A percentile compares a stretch with the other conserved stretches of the same genome.
These are phyloP conservation scores for Elysia crispata DNA, from an alignment of 2,888 invertebrate genomes.

Conservation along the genomic window DNA sequence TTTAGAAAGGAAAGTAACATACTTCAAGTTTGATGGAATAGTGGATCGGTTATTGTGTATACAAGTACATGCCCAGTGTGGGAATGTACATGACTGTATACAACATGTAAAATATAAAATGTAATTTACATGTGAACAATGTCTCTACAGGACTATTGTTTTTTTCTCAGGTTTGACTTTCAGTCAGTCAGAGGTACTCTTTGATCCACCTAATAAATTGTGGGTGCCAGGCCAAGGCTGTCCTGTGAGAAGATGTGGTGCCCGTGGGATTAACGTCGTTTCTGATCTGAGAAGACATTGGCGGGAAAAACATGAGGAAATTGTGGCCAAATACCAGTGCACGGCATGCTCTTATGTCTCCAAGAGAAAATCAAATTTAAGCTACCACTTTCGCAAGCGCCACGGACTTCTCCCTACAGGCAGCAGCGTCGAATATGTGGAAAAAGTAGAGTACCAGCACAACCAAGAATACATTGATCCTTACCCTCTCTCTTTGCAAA, in stretches of 20 bases:
- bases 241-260: slow-evolving; percentile 37
- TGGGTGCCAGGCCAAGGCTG: slow-evolving; percentile 40
- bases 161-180: too few relatives aligned
- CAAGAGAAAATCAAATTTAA: slow-evolving; percentile 43
- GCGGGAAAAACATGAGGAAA: slow-evolving; percentile 46
- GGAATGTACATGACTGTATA: too few relatives aligned
- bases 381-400: slow-evolving; percentile 37
- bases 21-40: too few relatives aligned
- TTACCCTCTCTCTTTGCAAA: slow-evolving; percentile 34
- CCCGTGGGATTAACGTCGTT: not conserved
- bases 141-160: too few relatives aligned
- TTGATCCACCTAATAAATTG: not conserved
- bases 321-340: slow-evolving; percentile 43
- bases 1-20: too few relatives aligned
- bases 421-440: slow-evolving; percentile 5
- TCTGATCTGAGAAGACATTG: slow-evolving; percentile 43
- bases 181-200: too few relatives aligned
- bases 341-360: slow-evolving; percentile 23
- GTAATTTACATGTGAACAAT: too few relatives aligned
- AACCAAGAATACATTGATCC: slow-evolving; percentile 43
- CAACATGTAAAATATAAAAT: too few relatives aligned
- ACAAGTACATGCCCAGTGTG: too few relatives aligned
- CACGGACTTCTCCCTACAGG: slow-evolving; percentile 22
- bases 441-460: slow-evolving; percentile 33
- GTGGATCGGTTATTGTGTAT: too few relatives aligned